These are phyloP conservation scores for Elgaria multicarinata DNA, from an alignment of 2,113 vertebrate genomes.

Conservation along the genomic window DNA sequence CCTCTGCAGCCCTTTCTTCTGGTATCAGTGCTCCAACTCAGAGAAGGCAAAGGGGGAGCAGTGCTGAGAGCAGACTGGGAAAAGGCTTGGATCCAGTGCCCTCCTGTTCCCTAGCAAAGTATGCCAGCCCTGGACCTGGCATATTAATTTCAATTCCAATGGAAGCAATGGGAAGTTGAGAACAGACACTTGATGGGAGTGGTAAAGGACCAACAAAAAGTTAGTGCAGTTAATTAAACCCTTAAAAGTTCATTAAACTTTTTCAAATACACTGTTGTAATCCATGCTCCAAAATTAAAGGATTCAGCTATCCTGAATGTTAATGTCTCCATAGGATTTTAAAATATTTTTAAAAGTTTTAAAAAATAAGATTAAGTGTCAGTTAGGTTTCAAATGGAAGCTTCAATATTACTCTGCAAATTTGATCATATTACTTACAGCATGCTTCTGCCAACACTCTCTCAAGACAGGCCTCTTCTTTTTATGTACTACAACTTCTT, in stretches of 20 bases:
- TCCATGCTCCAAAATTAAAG: neutral
- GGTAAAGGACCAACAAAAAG: neutral
- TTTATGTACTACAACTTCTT: conserved; percentile 98
- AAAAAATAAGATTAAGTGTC: conserved; percentile 14
- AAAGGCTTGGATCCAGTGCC: no score
- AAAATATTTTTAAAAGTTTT: neutral
- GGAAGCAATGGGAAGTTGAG: no score
- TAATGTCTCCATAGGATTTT: neutral
- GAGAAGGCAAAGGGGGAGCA: no score
- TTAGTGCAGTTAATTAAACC: neutral
- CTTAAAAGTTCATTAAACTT: neutral
- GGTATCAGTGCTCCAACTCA: no score
- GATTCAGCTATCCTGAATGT: neutral
- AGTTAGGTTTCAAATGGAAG: conserved; percentile 9
- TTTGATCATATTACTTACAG: conserved; percentile 77
- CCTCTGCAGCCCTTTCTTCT: no score
- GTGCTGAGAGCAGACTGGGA: no score
- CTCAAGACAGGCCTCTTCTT: conserved; percentile 93
- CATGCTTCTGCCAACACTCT: conserved; percentile 98
- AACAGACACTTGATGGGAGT: no score
- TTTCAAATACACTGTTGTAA: neutral
- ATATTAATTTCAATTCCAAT: no score
- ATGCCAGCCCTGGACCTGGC: no score
- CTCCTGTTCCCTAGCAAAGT: no score
- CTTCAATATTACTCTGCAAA: fast-evolving